Evolutionary conservation across 2,797 vertebrate species (phyloP).

Genomic region (Onychomys leucogaster): DNA sequence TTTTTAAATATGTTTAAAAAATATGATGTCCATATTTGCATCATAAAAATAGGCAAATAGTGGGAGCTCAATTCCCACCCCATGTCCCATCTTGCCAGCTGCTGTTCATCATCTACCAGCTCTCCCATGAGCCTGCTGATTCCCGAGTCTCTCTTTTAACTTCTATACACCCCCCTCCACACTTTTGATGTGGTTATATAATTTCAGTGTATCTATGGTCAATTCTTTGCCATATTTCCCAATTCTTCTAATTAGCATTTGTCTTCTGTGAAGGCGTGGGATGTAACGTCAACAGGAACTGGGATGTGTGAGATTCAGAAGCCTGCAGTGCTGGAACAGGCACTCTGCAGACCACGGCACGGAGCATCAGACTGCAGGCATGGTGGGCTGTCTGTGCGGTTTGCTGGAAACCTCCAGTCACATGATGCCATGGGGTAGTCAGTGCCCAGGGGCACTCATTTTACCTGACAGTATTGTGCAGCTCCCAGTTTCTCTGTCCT

Average conservation of each 20-base stretch:
- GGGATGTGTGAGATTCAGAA: background rate
- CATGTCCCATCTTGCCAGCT: background rate
- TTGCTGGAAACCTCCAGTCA: background rate
- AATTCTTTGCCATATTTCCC: constrained; percentile 14
- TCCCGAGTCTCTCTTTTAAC: background rate
- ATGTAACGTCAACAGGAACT: background rate
- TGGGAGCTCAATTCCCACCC: background rate
- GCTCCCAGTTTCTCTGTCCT: background rate
- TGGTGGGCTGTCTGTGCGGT: background rate
- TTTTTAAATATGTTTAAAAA: background rate
- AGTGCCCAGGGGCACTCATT: no score
- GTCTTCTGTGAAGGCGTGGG: background rate
- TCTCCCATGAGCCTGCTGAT: background rate
- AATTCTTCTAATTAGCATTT: background rate
- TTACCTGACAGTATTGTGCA: background rate
- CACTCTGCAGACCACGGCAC: background rate
- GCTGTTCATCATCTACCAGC: background rate
- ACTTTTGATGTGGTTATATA: background rate
- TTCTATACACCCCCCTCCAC: background rate
- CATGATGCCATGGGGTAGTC: fast-evolving
- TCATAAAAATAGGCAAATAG: background rate
- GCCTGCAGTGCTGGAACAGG: background rate
- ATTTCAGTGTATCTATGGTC: background rate
- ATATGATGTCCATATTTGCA: background rate
- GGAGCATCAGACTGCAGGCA: background rate